phyloP scores from a whole-genome alignment of 2,113 vertebrate genomes.

The Lepus americanus region DNA sequence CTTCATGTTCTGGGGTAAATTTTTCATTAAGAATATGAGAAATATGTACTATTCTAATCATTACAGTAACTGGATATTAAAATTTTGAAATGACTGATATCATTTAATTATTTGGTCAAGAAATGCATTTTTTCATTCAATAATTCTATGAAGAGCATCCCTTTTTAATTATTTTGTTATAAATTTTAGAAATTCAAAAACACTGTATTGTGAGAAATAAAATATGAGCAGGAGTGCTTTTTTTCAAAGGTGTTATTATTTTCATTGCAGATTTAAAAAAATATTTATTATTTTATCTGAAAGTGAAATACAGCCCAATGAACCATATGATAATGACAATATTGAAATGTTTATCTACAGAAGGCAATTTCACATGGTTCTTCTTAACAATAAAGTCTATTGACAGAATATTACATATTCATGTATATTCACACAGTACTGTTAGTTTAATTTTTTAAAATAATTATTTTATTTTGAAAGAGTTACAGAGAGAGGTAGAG shows the following conservation, averaged over 20 bases:
- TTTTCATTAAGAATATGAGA: slow-evolving; percentile 57
- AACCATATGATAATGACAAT: not conserved
- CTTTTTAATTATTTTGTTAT: slow-evolving; percentile 32
- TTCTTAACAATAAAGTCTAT: not conserved
- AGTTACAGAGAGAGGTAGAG: too few relatives aligned
- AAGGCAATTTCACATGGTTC: not conserved
- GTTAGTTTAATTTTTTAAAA: not conserved
- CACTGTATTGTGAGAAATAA: not conserved
- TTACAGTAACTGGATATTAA: slow-evolving; percentile 32
- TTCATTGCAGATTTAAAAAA: not conserved
- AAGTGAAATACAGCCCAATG: too few relatives aligned
- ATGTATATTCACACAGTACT: not conserved
- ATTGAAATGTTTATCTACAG: not conserved
- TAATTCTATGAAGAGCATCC: not conserved
- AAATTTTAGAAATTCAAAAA: not conserved
- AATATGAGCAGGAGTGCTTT: not conserved
- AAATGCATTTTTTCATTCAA: not conserved
- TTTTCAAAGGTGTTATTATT: not conserved
- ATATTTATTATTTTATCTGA: too few relatives aligned
- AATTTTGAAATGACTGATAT: not conserved
- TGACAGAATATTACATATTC: not conserved
- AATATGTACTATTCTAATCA: slow-evolving; percentile 52
- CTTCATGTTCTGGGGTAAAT: not conserved
- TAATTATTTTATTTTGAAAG: too few relatives aligned
- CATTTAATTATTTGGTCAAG: slow-evolving; percentile 38